Base-by-base conservation (phyloP, 2,888 invertebrate genomes). In the Therioaphis trifolii region DNA sequence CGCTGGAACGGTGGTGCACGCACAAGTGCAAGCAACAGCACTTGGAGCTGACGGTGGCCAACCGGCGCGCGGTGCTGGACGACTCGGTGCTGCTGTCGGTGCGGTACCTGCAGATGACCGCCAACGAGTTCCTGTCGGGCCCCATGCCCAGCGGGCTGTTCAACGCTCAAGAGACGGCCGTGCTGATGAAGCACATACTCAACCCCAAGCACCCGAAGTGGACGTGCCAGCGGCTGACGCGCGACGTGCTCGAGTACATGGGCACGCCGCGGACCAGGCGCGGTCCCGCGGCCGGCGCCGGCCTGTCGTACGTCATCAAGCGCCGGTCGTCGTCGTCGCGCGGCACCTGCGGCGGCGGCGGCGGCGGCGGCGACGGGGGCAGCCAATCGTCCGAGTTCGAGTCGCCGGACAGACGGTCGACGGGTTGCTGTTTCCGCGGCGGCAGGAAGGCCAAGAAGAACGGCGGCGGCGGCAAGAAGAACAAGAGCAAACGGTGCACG, bases 91-190 rank as follows among this genome's bases (percentile, higher is more conserved):
- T 91, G 90, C 93, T 92, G 87, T 91, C 91, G 86, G 92, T 92
- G 21, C 90, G 94, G 12, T 94, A 93, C 87, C 90, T 93, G 85
- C 88, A 93, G 72, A 92, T 95, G 90, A 89, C 90, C 15, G 91
- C 92, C 14, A 91, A 90, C 75, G 93, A 93, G 85, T 92, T 94
- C 87, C 88, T 90, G 77, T 90, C 91, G 29, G 91, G 92, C 0
- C 92, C 92, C 21, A 90, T 91, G 87, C 88, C 89, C 12, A 91
- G 91, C 68, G 91, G 91, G 1, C 89, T 92, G 61, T 88, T 92
- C 24, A 89, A 90, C 61, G 90, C 90, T 85, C 89, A 89, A 49
- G 92, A 92, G 86, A 90, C 87, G 49, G 87, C 87, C 35, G 86
- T 87, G n/a, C 85, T 90, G 4, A 86, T 88, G 72, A 87, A 87